Conservation (phyloP, 2,797 vertebrate species). For the Cynodonichthys magdalenae region DNA sequence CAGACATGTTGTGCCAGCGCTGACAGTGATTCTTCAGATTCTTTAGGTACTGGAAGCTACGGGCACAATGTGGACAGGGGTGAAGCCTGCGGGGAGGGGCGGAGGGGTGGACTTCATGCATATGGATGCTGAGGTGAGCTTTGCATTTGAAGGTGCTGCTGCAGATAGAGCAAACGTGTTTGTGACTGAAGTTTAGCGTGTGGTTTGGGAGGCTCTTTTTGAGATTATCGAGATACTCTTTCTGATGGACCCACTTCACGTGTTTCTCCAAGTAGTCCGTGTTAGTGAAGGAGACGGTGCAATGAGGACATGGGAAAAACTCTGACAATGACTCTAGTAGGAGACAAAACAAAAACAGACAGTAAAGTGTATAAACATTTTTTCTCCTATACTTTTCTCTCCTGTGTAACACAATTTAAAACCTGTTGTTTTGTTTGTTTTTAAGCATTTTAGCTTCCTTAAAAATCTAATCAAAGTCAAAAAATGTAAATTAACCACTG, state of each 20-base stretch:
- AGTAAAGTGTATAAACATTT: constrained; percentile 1
- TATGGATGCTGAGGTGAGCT: constrained; percentile 69
- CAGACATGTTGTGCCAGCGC: constrained; percentile 78
- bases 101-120: constrained; percentile 70
- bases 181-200: constrained; percentile 58
- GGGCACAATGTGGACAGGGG: constrained; percentile 80
- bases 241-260: constrained; percentile 82
- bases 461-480: not conserved
- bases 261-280: constrained; percentile 81
- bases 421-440: not conserved
- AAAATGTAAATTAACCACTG: not conserved
- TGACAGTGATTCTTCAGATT: constrained; percentile 83
- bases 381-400: not conserved
- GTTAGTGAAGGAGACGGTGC: constrained; percentile 78
- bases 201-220: constrained; percentile 71
- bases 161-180: constrained; percentile 72
- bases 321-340: constrained; percentile 59
- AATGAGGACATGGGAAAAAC: constrained; percentile 79
- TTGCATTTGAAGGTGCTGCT: constrained; percentile 71
- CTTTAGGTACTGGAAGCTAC: constrained; percentile 82
- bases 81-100: constrained; percentile 75
- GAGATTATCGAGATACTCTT: constrained; percentile 75
- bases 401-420: not conserved
- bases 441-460: not conserved
- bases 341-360: constrained; percentile 32